A percentile compares a stretch with the other conserved stretches of the same genome.
Evolutionary conservation across 2,797 vertebrate genomes (phyloP).

Genomic region (Pteronotus mesoamericanus): DNA sequence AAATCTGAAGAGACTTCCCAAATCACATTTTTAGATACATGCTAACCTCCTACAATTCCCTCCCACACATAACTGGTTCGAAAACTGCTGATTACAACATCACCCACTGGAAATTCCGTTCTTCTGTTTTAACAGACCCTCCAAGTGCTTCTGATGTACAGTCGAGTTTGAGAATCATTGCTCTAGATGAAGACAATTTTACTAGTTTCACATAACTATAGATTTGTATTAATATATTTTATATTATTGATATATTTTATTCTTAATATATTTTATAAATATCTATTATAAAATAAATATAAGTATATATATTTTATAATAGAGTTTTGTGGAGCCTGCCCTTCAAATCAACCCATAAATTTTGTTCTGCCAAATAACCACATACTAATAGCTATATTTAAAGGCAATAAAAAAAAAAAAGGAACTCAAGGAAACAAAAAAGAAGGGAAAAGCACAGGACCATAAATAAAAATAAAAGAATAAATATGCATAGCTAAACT

Average conservation of each 20-base stretch:
- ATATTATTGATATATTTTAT: not conserved
- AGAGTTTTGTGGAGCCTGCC: not conserved
- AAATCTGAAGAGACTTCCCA: not conserved
- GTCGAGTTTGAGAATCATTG: not conserved
- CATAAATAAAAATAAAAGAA: not conserved
- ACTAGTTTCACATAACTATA: not conserved
- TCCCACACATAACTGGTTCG: not conserved
- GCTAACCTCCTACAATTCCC: not conserved
- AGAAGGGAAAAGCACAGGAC: not conserved
- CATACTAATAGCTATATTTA: not conserved
- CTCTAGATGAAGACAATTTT: not conserved
- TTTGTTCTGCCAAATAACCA: not conserved
- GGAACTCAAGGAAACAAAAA: not conserved
- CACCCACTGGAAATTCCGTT: not conserved
- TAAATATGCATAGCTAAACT: not conserved
- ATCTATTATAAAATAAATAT: not conserved
- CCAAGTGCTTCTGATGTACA: not conserved
- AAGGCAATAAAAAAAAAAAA: not conserved
- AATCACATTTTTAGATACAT: constrained; percentile 27
- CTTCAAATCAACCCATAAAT: not conserved
- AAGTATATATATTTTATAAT: not conserved
- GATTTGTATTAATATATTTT: not conserved
- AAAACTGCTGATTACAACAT: not conserved
- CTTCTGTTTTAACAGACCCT: not conserved
- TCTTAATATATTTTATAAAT: not conserved